Conservation (phyloP, 2,888 invertebrate species). For the Drosophila silvestris region DNA sequence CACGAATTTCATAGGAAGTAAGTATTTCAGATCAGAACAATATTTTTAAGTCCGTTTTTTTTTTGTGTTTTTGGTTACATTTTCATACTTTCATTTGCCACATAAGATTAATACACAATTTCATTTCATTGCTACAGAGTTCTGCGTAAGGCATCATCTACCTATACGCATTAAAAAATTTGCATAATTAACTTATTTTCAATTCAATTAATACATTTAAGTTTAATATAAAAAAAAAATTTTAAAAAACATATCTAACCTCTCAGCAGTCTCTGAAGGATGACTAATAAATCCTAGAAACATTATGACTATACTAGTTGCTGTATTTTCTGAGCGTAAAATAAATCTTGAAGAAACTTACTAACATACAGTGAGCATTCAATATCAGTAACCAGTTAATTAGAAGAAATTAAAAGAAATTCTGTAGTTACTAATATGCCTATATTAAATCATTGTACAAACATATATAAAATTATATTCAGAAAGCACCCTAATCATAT, state of each 20-base stretch:
- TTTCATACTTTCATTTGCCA: conserved; percentile 9
- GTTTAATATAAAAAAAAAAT: background rate
- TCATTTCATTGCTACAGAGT: conserved; percentile 8
- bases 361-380: conserved; percentile 21
- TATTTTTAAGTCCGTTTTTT: conserved; percentile 4
- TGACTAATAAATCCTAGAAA: background rate
- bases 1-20: conserved; percentile 5
- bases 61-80: background rate
- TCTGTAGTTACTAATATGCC: background rate
- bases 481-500: background rate
- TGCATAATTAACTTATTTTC: background rate
- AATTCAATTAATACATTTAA: background rate
- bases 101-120: conserved; percentile 21
- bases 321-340: conserved; percentile 16
- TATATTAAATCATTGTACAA: background rate
- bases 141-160: conserved; percentile 12
- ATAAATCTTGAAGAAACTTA: background rate
- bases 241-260: background rate
- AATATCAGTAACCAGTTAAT: background rate
- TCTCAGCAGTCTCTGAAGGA: background rate
- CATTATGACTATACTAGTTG: background rate
- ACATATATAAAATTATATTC: background rate
- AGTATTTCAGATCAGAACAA: conserved; percentile 9
- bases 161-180: background rate
- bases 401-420: background rate